These are phyloP conservation scores for Lepidurus couesii DNA, from an alignment of 1,140 invertebrate species.

Conservation along the genomic window DNA sequence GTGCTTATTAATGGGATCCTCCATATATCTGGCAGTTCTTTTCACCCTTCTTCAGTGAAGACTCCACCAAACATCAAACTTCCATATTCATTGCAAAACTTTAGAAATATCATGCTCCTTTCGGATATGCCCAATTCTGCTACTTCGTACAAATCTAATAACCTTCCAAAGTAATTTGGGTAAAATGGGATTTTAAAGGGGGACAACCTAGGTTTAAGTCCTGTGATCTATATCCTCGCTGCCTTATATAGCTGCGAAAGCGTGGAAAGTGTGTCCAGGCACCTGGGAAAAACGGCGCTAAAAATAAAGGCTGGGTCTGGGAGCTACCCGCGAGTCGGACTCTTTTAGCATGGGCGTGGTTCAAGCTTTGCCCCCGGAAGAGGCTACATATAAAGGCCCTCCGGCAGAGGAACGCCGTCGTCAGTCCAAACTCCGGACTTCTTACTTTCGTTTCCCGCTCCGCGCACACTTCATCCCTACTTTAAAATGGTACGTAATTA, in stretches of 20 bases:
- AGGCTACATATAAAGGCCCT: background rate
- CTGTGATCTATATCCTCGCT: conserved; percentile 23
- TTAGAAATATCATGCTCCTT: background rate
- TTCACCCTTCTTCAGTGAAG: too few relatives aligned
- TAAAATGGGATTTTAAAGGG: too few relatives aligned
- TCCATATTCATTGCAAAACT: background rate
- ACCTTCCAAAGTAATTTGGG: too few relatives aligned
- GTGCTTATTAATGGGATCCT: too few relatives aligned
- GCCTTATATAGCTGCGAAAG: conserved; percentile 33
- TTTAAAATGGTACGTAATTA: background rate
- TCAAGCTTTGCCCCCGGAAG: background rate
- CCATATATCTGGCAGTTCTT: too few relatives aligned
- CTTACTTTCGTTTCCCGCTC: conserved; percentile 13
- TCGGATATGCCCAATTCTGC: background rate
- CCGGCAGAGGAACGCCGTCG: background rate
- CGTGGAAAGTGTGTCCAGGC: background rate
- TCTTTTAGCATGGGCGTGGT: background rate
- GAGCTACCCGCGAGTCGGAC: background rate
- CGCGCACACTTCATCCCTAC: background rate
- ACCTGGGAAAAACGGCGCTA: background rate
- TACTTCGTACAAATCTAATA: background rate
- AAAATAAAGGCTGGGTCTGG: background rate
- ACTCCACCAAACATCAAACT: too few relatives aligned
- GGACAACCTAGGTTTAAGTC: background rate
- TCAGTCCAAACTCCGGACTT: conserved; percentile 5